phyloP scores from a whole-genome alignment of 2,888 invertebrate genomes.

The Notodonta ziczac region DNA sequence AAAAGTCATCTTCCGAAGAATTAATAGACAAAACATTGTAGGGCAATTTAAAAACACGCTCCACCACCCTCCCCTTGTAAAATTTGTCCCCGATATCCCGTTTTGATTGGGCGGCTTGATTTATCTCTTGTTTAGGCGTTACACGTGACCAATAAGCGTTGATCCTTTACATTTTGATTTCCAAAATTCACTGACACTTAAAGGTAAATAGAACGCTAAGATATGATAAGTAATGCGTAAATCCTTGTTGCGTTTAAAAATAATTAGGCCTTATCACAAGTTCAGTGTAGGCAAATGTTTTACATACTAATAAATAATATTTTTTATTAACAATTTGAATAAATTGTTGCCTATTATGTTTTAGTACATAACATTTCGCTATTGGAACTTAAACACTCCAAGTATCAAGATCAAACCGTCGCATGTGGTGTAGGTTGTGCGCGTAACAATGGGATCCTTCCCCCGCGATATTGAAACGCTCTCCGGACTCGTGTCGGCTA shows the following conservation, averaged over 20 bases:
- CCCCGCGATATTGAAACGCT: constrained; percentile 66
- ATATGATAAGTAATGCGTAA: no score
- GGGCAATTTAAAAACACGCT: constrained; percentile 79
- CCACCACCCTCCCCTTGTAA: constrained; percentile 71
- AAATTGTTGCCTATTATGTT: no score
- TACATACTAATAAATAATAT: background rate
- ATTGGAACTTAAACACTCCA: constrained; percentile 13
- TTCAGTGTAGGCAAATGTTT: background rate
- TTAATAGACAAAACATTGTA: constrained; percentile 77
- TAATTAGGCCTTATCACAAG: background rate
- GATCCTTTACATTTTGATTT: constrained; percentile 53
- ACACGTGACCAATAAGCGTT: constrained; percentile 53
- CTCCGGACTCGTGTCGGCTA: constrained; percentile 61
- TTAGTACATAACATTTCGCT: background rate
- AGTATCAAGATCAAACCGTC: constrained; percentile 60
- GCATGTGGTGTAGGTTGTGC: constrained; percentile 37
- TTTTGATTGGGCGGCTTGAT: constrained; percentile 82
- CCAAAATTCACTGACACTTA: background rate
- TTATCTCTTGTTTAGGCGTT: constrained; percentile 76
- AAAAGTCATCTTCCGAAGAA: constrained; percentile 39
- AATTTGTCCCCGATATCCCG: constrained; percentile 81
- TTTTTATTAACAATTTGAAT: no score
- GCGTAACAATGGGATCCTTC: constrained; percentile 63
- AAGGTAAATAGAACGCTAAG: background rate
- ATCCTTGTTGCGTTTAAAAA: background rate